phyloP scores from a whole-genome alignment of 2,797 vertebrate species.

The Aphelocoma californica region DNA sequence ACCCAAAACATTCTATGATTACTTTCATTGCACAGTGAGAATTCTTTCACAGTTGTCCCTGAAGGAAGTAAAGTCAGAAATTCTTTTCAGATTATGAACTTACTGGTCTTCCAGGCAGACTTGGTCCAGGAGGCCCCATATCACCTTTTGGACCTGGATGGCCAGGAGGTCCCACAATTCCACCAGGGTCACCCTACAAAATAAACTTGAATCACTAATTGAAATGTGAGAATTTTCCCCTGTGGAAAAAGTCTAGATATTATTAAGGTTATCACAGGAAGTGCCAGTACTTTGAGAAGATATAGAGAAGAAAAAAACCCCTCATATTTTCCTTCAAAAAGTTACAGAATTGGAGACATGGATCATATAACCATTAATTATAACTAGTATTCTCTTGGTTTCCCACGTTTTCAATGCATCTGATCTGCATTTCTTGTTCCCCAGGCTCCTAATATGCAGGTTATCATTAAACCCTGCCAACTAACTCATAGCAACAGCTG shows the following conservation, averaged over 20 bases:
- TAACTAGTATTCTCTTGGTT: neutral
- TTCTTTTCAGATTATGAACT: constrained; percentile 36
- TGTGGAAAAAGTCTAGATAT: neutral
- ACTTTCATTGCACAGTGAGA: neutral
- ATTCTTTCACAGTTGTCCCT: neutral
- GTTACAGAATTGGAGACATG: neutral
- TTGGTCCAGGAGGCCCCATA: constrained; percentile 82
- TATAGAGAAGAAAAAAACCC: fast-evolving
- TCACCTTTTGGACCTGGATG: constrained; percentile 90
- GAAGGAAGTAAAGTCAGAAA: neutral
- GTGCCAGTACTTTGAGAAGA: neutral
- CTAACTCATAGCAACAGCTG: neutral
- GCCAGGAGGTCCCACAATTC: constrained; percentile 82
- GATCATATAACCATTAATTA: neutral
- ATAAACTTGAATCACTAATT: neutral
- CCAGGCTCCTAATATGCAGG: neutral
- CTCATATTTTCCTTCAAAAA: neutral
- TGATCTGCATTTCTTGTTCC: neutral
- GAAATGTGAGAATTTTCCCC: neutral
- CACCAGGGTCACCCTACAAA: constrained; percentile 85
- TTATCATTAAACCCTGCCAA: neutral
- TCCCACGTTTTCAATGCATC: neutral
- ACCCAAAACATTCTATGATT: neutral
- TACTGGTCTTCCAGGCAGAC: constrained; percentile 80
- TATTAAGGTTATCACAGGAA: neutral